These are phyloP conservation scores for Alcedo atthis DNA, from an alignment of 2,797 vertebrate species.

Conservation along the genomic window DNA sequence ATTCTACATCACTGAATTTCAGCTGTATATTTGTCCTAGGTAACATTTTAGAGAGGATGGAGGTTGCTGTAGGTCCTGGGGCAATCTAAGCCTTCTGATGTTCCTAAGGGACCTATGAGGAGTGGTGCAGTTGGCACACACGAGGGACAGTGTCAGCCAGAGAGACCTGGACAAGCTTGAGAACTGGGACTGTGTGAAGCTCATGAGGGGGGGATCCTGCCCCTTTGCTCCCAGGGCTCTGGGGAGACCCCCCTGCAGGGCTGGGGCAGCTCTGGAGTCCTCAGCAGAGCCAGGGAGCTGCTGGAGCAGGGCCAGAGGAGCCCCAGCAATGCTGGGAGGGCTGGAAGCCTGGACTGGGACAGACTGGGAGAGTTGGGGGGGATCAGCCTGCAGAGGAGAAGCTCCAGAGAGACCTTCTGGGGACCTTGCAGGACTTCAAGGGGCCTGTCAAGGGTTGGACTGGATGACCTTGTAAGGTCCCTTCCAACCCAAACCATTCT, in stretches of 20 bases:
- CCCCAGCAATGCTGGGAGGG: too few species aligned
- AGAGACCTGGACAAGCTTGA: background rate
- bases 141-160: background rate
- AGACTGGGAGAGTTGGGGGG: too few species aligned
- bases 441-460: too few species aligned
- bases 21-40: background rate
- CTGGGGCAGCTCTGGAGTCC: too few species aligned
- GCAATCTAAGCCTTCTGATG: background rate
- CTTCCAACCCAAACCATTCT: background rate
- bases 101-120: background rate
- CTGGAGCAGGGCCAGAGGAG: too few species aligned
- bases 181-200: background rate
- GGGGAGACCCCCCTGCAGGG: too few species aligned
- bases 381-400: too few species aligned
- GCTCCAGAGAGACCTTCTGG: too few species aligned
- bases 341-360: too few species aligned
- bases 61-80: background rate
- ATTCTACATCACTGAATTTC: background rate
- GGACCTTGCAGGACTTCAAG: too few species aligned
- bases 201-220: background rate
- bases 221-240: too few species aligned
- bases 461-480: background rate
- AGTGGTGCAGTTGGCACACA: background rate
- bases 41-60: fast-evolving
- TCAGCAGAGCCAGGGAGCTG: too few species aligned